Evolutionary conservation across 2,113 vertebrate genomes (phyloP).

Genomic region (Australoheros scitulus): DNA sequence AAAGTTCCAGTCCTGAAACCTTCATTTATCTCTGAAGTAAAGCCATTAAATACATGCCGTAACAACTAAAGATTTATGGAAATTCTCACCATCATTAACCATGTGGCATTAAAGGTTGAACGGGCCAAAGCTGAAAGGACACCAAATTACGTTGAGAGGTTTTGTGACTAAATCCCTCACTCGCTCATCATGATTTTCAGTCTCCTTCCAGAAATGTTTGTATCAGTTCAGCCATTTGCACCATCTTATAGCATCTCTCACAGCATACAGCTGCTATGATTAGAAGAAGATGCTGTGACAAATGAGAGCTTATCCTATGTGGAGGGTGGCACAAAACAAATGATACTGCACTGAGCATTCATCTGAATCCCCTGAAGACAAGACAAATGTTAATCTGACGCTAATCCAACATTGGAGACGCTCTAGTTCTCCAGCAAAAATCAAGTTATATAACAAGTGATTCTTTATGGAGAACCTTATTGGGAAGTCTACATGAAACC

Average conservation of each 20-base stretch:
- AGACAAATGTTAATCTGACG: slow-evolving; percentile 45
- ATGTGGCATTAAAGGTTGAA: slow-evolving; percentile 10
- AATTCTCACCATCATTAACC: slow-evolving; percentile 35
- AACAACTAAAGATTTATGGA: slow-evolving; percentile 19
- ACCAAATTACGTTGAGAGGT: background rate
- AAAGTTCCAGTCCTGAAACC: slow-evolving; percentile 42
- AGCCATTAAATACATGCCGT: slow-evolving; percentile 20
- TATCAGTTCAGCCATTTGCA: slow-evolving; percentile 28
- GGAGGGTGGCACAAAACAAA: slow-evolving; percentile 35
- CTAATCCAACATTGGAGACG: slow-evolving; percentile 46
- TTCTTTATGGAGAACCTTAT: slow-evolving; percentile 3
- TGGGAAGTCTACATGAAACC: slow-evolving; percentile 48
- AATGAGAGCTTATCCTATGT: slow-evolving; percentile 31
- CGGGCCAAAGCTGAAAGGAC: slow-evolving; percentile 1
- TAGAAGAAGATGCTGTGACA: slow-evolving; percentile 36
- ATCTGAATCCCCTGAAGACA: slow-evolving; percentile 38
- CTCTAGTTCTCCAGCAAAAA: slow-evolving; percentile 38
- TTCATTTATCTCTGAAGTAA: slow-evolving; percentile 55
- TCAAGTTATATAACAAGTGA: slow-evolving; percentile 28
- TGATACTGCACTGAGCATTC: slow-evolving; percentile 29
- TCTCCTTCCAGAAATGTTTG: slow-evolving; percentile 9
- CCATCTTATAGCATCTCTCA: slow-evolving; percentile 15
- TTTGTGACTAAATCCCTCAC: background rate
- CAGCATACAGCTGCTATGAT: background rate
- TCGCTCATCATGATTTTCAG: background rate